Base-by-base conservation (phyloP, 1,140 invertebrate species). In the Idris sp. region DNA sequence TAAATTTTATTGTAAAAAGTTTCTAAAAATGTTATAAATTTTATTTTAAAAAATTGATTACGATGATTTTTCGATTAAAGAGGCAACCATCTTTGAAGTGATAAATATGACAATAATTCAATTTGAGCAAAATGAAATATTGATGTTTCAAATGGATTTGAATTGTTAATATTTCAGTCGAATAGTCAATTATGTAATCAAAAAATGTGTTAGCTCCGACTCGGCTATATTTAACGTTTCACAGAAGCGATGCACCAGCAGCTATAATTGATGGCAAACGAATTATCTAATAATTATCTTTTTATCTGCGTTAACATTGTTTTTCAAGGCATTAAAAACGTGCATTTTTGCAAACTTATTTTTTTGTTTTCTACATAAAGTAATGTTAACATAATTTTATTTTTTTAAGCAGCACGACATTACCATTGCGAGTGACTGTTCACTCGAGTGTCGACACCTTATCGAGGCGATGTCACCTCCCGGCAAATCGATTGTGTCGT, bases 381-480 rank as follows among this genome's bases (percentile, higher is more conserved):
- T n/a, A n/a, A n/a, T n/a, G n/a, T n/a, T n/a, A n/a, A n/a, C n/a
- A n/a, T n/a, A n/a, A n/a, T n/a, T n/a, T n/a, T n/a, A n/a, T n/a
- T n/a, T n/a, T n/a, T n/a, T n/a, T n/a, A n/a, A n/a, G n/a, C n/a
- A n/a, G 18, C 31, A 68, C 74, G 53, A 75, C 65, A 74, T 53
- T 74, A 64, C 49, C 59, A 73, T 73, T 62, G 53, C 58, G 38
- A 19, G 44, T 75, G 72, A 76, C 77, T 78, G 78, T 82, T 82
- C 77, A 71, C 78, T 79, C 30, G 46, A 26, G 40, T 22, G 4
- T 11, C 44, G 41, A 74, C 79, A 73, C 61, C 69, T 74, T 65
- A 76, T 71, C 67, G 54, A 56, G 33, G 40, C 64, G 51, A 64
- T 76, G 64, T 64, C 48, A 76, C 72, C 67, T 77, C 69, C 30